Evolutionary conservation across 2,888 invertebrate genomes (phyloP).

Genomic region (Cryptocheilus praepositus): DNA sequence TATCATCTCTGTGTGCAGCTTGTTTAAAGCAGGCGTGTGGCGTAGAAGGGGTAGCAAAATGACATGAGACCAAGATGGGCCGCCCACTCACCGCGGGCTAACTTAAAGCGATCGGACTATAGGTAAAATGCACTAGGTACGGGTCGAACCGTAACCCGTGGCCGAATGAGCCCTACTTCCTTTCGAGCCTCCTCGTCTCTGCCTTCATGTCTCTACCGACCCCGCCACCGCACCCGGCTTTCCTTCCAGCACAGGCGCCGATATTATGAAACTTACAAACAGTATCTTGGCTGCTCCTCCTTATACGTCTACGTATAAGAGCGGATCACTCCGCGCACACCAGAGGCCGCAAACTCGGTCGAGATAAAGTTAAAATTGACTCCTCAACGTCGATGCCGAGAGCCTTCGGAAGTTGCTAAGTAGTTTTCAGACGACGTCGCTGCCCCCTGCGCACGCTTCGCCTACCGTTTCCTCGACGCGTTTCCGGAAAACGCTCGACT

Average conservation of each 20-base stretch:
- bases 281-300: conserved; percentile 31
- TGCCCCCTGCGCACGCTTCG: background rate
- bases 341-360: conserved; percentile 46
- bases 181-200: conserved; percentile 15
- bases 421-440: conserved; percentile 49
- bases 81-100: too few relatives aligned
- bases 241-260: background rate
- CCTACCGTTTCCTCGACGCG: background rate
- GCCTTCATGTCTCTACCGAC: background rate
- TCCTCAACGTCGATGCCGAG: conserved; percentile 58
- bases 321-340: too few relatives aligned
- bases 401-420: conserved; percentile 57
- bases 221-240: background rate
- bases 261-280: conserved; percentile 56
- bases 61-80: too few relatives aligned
- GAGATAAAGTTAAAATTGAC: conserved; percentile 70
- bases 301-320: background rate
- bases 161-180: background rate
- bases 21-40: too few relatives aligned
- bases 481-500: background rate
- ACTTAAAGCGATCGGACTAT: too few relatives aligned
- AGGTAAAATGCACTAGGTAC: conserved; percentile 5
- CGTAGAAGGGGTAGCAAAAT: too few relatives aligned
- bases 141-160: conserved; percentile 5
- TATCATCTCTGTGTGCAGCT: too few relatives aligned